Percentiles rank a stretch among this genome's conserved stretches.
Conservation (phyloP, 2,888 invertebrate species). For the Chaitophorus viminalis region DNA sequence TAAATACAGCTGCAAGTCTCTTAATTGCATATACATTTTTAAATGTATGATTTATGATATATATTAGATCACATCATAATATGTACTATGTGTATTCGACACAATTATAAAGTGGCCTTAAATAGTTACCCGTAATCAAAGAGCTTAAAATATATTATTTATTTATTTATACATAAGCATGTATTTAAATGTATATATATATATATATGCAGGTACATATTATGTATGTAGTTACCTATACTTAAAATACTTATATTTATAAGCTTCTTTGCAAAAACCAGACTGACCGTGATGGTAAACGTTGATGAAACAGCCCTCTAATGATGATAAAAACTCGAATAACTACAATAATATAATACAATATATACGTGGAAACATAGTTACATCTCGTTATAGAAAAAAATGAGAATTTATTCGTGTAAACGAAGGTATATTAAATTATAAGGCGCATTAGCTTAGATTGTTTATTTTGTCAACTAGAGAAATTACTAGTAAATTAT, state of each 20-base stretch:
- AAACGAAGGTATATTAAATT: no score
- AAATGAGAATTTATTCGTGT: no score
- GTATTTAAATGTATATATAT: background rate
- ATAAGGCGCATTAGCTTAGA: no score
- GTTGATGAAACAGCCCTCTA: background rate
- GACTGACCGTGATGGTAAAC: background rate
- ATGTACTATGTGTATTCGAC: background rate
- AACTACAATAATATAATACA: no score
- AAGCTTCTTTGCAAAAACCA: background rate
- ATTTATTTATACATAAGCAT: background rate
- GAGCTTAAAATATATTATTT: background rate
- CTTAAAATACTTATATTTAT: no score
- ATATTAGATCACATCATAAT: background rate
- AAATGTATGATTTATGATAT: no score
- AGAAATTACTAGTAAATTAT: no score
- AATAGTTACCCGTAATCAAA: background rate
- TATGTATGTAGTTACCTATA: no score
- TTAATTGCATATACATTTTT: background rate
- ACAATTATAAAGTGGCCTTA: background rate
- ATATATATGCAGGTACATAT: no score
- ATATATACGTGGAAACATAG: background rate
- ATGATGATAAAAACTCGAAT: background rate
- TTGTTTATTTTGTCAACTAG: no score
- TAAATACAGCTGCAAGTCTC: conserved; percentile 3
- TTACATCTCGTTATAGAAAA: background rate